Conservation (phyloP, 2,113 vertebrate genomes). For the Scalopus aquaticus region DNA sequence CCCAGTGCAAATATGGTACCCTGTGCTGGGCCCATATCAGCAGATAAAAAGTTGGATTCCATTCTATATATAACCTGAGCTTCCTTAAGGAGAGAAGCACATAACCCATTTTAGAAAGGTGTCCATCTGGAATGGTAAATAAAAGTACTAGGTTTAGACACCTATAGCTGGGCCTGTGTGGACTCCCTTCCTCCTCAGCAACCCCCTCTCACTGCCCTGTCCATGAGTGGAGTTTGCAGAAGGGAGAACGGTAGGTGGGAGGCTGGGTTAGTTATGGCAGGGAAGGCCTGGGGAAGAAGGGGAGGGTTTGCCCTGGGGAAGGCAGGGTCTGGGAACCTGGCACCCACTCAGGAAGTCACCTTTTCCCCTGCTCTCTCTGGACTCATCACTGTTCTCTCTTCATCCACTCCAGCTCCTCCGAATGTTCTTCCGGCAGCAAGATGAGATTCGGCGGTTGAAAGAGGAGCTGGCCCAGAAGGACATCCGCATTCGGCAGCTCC, state of each 20-base stretch:
- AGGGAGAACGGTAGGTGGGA: neutral
- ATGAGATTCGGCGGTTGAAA: conserved; percentile 95
- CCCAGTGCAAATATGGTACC: neutral
- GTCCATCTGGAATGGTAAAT: neutral
- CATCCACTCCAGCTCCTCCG: conserved; percentile 90
- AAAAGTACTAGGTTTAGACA: neutral
- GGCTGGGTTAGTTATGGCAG: no score
- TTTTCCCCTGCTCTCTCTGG: conserved; percentile 32
- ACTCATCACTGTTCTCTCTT: neutral
- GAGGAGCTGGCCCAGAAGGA: conserved; percentile 95
- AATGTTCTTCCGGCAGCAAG: conserved; percentile 99
- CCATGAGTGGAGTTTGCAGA: neutral
- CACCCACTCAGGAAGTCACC: neutral
- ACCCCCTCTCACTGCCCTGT: neutral
- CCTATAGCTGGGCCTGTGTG: neutral
- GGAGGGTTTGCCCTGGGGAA: neutral
- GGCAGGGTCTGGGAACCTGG: neutral
- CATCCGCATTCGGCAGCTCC: conserved; percentile 94
- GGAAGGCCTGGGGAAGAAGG: neutral
- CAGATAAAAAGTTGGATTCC: neutral
- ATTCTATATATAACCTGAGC: neutral
- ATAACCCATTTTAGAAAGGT: neutral
- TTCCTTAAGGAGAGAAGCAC: neutral
- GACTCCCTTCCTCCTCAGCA: neutral
- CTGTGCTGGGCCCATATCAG: neutral